Conservation (phyloP, 2,888 invertebrate genomes). For the Drosophila lacicola region DNA sequence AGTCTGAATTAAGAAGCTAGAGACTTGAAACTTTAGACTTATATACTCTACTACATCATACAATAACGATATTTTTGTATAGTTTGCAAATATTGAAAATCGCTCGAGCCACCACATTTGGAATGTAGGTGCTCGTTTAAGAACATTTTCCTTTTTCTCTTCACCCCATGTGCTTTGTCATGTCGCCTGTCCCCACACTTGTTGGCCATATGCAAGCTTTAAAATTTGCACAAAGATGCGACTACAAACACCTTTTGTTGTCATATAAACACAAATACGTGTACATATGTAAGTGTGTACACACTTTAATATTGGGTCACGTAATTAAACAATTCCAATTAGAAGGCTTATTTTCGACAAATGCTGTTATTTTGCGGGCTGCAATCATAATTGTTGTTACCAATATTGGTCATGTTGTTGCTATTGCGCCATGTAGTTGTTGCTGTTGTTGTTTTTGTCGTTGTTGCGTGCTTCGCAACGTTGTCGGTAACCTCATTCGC, state of each 20-base stretch:
- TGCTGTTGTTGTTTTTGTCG: background rate
- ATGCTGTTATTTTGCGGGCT: slow-evolving; percentile 14
- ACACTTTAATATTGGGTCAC: slow-evolving; percentile 2
- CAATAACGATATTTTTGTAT: too few species aligned
- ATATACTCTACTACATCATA: background rate
- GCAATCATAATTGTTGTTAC: slow-evolving; percentile 33
- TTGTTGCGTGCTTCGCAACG: slow-evolving; percentile 36
- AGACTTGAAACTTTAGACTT: background rate
- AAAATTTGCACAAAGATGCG: background rate
- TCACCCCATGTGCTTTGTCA: too few species aligned
- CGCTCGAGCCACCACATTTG: too few species aligned
- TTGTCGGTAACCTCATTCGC: slow-evolving; percentile 26
- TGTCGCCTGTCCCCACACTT: too few species aligned
- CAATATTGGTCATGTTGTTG: slow-evolving; percentile 11
- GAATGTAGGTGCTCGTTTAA: too few species aligned
- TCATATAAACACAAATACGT: too few species aligned
- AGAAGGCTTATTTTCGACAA: slow-evolving; percentile 26
- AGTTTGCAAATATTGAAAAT: too few species aligned
- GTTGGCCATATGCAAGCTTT: too few species aligned
- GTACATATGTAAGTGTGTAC: background rate
- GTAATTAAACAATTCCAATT: slow-evolving; percentile 26
- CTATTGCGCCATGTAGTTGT: slow-evolving; percentile 4
- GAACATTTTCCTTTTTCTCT: too few species aligned
- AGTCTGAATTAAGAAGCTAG: too few species aligned
- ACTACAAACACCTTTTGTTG: background rate